Evolutionary conservation across 2,888 invertebrate species (phyloP).

Genomic region (Mimumesa dahlbomi): DNA sequence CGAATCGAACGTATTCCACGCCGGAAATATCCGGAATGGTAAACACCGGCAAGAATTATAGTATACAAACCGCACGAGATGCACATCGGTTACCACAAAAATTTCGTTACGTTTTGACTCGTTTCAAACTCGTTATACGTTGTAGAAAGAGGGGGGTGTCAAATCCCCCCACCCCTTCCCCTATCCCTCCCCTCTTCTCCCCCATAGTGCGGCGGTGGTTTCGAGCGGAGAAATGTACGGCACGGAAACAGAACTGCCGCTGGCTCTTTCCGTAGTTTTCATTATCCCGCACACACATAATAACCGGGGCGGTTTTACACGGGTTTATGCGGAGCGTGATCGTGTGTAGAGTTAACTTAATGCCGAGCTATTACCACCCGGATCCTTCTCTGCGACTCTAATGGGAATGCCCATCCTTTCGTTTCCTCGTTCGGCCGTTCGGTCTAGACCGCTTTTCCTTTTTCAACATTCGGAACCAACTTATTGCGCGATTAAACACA

Average conservation of each 20-base stretch:
- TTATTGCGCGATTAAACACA: slow-evolving; percentile 50
- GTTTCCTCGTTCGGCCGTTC: slow-evolving; percentile 17
- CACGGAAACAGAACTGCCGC: slow-evolving; percentile 21
- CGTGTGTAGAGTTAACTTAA: slow-evolving; percentile 46
- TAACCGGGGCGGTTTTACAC: slow-evolving; percentile 24
- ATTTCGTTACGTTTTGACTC: slow-evolving; percentile 8
- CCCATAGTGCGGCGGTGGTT: too few species aligned
- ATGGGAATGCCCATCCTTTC: slow-evolving; percentile 44
- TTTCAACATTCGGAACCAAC: slow-evolving; percentile 24
- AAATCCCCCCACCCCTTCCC: neutral
- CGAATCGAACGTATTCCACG: slow-evolving; percentile 17
- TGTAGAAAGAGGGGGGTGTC: too few species aligned
- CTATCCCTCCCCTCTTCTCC: too few species aligned
- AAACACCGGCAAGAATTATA: slow-evolving; percentile 26
- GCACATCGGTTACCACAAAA: slow-evolving; percentile 7
- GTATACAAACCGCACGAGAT: slow-evolving; percentile 17
- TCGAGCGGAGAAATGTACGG: neutral
- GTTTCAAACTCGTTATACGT: slow-evolving; percentile 11
- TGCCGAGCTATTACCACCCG: slow-evolving; percentile 48
- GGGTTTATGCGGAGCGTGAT: slow-evolving; percentile 31
- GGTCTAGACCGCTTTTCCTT: slow-evolving; percentile 14
- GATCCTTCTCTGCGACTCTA: slow-evolving; percentile 49
- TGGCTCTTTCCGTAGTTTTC: slow-evolving; percentile 48
- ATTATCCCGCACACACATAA: slow-evolving; percentile 48
- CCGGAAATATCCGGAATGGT: slow-evolving; percentile 6